A percentile compares a stretch with the other conserved stretches of the same genome.
phyloP scores from a whole-genome alignment of 2,888 invertebrate genomes.

The Netelia fuscicornis region DNA sequence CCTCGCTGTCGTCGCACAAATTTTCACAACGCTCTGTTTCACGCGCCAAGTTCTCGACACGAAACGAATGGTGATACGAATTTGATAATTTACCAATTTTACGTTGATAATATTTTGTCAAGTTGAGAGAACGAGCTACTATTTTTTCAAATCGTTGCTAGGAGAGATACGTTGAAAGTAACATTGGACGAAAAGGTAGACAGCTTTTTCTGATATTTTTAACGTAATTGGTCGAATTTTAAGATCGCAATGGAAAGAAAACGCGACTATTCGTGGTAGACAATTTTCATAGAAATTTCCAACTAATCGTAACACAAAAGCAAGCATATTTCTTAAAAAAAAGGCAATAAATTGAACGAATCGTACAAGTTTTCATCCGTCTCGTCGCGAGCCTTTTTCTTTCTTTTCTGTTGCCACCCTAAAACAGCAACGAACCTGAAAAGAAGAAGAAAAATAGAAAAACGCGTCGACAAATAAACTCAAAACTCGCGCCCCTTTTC shows the following conservation, averaged over 20 bases:
- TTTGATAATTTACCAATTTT: neutral
- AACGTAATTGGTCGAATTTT: neutral
- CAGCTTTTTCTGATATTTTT: neutral
- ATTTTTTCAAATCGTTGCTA: neutral
- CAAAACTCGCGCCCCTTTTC: neutral
- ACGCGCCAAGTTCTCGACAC: neutral
- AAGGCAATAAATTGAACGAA: too few relatives aligned
- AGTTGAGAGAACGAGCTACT: neutral
- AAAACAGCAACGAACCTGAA: neutral
- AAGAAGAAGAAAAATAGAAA: constrained; percentile 16
- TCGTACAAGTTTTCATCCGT: too few relatives aligned
- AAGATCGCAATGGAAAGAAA: too few relatives aligned
- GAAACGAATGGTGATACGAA: neutral
- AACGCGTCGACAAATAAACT: neutral
- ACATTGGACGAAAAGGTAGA: neutral
- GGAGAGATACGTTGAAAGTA: neutral
- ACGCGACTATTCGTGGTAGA: too few relatives aligned
- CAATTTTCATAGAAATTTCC: too few relatives aligned
- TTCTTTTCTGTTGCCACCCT: too few relatives aligned
- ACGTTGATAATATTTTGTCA: neutral
- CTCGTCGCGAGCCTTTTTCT: too few relatives aligned
- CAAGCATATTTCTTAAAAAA: too few relatives aligned
- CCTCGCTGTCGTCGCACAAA: neutral
- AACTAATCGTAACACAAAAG: too few relatives aligned
- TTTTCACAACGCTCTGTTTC: neutral